Evolutionary conservation across 2,797 vertebrate genomes (phyloP).

Genomic region (Macrochelys suwanniensis): DNA sequence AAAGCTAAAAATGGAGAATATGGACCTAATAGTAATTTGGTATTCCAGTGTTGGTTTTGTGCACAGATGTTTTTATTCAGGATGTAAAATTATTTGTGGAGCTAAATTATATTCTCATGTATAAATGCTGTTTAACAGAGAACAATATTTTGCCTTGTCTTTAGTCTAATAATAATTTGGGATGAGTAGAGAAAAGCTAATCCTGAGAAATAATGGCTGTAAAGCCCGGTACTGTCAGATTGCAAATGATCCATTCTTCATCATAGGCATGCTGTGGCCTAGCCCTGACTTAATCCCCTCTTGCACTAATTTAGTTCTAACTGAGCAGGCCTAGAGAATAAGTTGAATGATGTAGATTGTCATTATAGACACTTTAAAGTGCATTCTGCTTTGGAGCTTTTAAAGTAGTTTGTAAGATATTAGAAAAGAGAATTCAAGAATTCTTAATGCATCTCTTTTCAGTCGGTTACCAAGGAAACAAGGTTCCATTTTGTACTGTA

Average conservation of each 20-base stretch:
- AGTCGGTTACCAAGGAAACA: constrained; percentile 97
- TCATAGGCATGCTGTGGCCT: neutral
- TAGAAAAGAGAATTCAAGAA: constrained; percentile 51
- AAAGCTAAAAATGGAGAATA: neutral
- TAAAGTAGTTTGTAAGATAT: constrained; percentile 5
- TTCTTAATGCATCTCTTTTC: constrained; percentile 62
- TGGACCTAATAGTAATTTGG: neutral
- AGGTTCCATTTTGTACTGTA: constrained; percentile 97
- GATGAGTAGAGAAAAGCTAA: neutral
- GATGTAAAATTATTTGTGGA: neutral
- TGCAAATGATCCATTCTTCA: neutral
- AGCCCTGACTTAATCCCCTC: rapidly evolving
- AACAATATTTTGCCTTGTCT: neutral
- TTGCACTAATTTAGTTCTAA: neutral
- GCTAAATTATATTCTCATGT: neutral
- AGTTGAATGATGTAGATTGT: neutral
- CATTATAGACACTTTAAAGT: neutral
- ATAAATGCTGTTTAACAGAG: rapidly evolving
- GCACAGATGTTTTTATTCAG: neutral
- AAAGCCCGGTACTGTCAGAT: neutral
- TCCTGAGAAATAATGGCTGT: neutral
- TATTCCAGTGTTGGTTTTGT: neutral
- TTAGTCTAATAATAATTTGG: neutral
- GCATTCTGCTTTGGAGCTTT: neutral
- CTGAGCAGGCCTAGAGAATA: neutral